A percentile compares a stretch with the other conserved stretches of the same genome.
phyloP scores from a whole-genome alignment of 1,140 invertebrate species.

The Cyclina sinensis region DNA sequence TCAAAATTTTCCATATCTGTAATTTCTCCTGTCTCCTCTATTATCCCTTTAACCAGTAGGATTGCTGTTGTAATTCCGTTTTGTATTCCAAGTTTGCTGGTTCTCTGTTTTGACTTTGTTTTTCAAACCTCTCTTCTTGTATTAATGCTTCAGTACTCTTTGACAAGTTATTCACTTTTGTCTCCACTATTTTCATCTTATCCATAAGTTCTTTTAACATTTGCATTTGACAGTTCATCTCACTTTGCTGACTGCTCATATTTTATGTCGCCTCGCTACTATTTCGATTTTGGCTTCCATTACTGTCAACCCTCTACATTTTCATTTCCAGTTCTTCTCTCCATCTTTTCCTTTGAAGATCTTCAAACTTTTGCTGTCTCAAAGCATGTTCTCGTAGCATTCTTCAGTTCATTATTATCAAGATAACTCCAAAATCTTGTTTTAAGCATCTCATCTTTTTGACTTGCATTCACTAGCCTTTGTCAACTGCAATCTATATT shows the following conservation, averaged over 20 bases:
- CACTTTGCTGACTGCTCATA: not conserved
- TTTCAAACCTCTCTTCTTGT: no score
- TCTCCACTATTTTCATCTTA: no score
- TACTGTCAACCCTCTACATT: no score
- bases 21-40: no score
- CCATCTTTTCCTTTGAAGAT: conserved; percentile 9
- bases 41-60: no score
- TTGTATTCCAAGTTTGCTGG: no score
- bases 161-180: no score
- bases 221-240: not conserved
- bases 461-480: not conserved
- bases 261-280: not conserved
- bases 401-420: conserved; percentile 1
- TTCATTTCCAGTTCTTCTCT: not conserved
- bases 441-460: conserved; percentile 10
- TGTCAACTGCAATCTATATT: not conserved
- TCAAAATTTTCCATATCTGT: no score
- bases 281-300: not conserved
- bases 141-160: no score
- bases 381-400: conserved; percentile 6
- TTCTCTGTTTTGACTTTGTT: no score
- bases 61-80: no score
- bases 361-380: conserved; percentile 10
- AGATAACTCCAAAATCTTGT: conserved; percentile 33
- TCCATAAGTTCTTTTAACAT: not conserved